Evolutionary conservation across 2,797 vertebrate genomes (phyloP).

Genomic region (Paramormyrops hopkinsi): DNA sequence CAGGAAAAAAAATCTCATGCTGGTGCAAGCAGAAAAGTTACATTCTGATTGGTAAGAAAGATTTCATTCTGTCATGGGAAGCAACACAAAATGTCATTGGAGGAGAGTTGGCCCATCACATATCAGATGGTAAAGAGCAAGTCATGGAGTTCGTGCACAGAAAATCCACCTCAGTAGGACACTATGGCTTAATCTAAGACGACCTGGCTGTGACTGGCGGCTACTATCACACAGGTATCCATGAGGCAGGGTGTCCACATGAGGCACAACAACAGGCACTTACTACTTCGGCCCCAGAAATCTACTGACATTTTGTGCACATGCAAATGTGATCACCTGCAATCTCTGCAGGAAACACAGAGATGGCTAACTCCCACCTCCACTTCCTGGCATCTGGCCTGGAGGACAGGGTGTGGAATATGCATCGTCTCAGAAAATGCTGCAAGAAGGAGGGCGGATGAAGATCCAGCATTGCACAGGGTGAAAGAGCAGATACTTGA

Average conservation of each 20-base stretch:
- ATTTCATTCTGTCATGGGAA: neutral
- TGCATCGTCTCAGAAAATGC: neutral
- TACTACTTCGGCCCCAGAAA: neutral
- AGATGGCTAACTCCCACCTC: neutral
- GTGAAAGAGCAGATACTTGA: neutral
- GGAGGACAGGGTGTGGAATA: neutral
- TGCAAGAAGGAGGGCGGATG: neutral
- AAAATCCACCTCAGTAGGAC: neutral
- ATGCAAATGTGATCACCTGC: neutral
- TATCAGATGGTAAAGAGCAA: neutral
- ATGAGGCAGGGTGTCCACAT: neutral
- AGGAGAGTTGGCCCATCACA: neutral
- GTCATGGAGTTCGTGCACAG: neutral
- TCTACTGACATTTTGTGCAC: neutral
- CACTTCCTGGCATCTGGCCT: neutral
- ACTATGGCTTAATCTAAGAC: neutral
- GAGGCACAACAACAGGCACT: neutral
- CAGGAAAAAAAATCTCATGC: neutral
- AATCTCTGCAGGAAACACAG: neutral
- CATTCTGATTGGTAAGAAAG: slow-evolving; percentile 7
- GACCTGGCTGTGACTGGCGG: neutral
- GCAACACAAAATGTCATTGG: neutral
- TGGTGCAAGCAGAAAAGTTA: slow-evolving; percentile 2
- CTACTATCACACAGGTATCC: neutral
- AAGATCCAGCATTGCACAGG: neutral